Percentiles rank a stretch among this genome's conserved stretches.
Conservation (phyloP, 2,888 invertebrate genomes). For the Trisateles emortualis region DNA sequence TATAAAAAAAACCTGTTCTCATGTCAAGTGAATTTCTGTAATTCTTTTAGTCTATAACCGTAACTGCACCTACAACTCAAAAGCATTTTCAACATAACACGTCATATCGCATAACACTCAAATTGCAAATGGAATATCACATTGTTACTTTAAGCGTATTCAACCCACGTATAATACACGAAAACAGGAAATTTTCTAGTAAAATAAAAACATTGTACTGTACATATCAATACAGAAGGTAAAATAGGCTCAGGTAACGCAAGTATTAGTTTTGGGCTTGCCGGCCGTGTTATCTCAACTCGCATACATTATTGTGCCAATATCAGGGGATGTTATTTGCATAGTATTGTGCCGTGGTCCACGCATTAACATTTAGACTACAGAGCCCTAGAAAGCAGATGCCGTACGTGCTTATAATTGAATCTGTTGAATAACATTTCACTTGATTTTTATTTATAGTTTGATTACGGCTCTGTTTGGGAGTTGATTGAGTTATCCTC, state of each 20-base stretch:
- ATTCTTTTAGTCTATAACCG: no score
- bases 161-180: constrained; percentile 25
- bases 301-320: constrained; percentile 72
- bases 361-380: constrained; percentile 77
- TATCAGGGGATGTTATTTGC: constrained; percentile 71
- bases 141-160: constrained; percentile 17
- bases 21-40: no score
- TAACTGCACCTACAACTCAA: no score
- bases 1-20: no score
- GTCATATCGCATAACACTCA: background rate
- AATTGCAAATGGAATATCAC: background rate
- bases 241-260: constrained; percentile 41
- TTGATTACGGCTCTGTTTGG: no score
- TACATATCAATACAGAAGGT: constrained; percentile 23
- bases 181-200: background rate
- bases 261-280: constrained; percentile 36
- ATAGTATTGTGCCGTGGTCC: constrained; percentile 72
- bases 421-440: constrained; percentile 22
- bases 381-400: constrained; percentile 54
- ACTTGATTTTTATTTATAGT: background rate
- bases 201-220: constrained; percentile 8
- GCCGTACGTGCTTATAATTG: constrained; percentile 52
- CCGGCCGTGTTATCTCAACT: constrained; percentile 56
- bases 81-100: no score
- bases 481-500: background rate